Evolutionary conservation across 2,113 vertebrate genomes (phyloP).

Genomic region (Melospiza melodia): DNA sequence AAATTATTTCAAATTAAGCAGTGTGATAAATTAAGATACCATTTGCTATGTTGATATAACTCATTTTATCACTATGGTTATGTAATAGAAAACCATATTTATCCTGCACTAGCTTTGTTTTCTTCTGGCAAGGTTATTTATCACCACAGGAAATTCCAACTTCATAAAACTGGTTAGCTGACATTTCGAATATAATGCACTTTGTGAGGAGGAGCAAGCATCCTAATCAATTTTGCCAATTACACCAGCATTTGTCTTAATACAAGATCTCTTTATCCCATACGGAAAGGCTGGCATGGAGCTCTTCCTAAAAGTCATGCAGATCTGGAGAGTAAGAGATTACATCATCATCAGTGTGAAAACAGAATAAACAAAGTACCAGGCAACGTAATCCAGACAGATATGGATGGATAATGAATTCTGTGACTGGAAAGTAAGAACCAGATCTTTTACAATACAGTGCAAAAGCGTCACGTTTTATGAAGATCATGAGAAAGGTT

Average conservation of each 20-base stretch:
- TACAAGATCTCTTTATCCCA: background rate
- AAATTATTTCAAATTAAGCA: slow-evolving; percentile 20
- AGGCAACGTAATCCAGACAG: background rate
- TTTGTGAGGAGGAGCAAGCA: background rate
- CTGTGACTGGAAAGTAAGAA: background rate
- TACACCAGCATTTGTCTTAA: background rate
- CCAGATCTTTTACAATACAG: background rate
- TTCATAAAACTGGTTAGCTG: slow-evolving; percentile 16
- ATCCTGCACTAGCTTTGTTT: background rate
- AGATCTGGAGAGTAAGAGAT: background rate
- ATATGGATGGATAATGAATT: background rate
- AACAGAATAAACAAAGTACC: background rate
- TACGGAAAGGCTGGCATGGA: background rate
- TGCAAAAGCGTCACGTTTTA: background rate
- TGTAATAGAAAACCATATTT: background rate
- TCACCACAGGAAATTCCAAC: background rate
- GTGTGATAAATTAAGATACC: background rate
- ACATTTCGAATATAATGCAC: background rate
- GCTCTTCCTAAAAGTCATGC: background rate
- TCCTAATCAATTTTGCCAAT: slow-evolving; percentile 12
- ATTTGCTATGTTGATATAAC: background rate
- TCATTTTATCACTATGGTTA: slow-evolving; percentile 19
- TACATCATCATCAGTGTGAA: background rate
- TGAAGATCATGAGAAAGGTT: background rate
- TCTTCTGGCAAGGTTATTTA: background rate